phyloP scores from a whole-genome alignment of 2,888 invertebrate species.

The Andrena dorsata region DNA sequence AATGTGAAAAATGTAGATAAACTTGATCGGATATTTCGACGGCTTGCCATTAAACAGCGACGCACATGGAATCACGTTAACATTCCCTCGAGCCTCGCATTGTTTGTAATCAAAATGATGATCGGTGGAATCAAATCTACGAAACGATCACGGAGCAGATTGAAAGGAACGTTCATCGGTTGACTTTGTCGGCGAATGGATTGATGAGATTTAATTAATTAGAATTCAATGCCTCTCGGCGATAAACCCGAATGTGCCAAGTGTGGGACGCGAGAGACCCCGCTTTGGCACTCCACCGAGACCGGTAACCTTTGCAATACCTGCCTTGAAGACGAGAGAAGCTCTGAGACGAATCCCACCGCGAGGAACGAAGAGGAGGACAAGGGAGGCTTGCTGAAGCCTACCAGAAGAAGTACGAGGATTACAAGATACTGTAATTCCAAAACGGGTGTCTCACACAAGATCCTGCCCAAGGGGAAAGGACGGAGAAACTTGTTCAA shows the following conservation, averaged over 20 bases:
- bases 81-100: background rate
- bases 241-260: slow-evolving; percentile 89
- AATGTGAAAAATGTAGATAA: slow-evolving; percentile 22
- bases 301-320: slow-evolving; percentile 92
- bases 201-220: slow-evolving; percentile 41
- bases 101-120: slow-evolving; percentile 35
- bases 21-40: background rate
- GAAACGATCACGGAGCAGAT: slow-evolving; percentile 37
- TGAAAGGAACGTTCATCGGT: slow-evolving; percentile 30
- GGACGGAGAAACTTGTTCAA: slow-evolving; percentile 92
- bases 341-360: slow-evolving; percentile 72
- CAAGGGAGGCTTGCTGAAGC: slow-evolving; percentile 81
- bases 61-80: background rate
- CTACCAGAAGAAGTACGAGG: slow-evolving; percentile 88
- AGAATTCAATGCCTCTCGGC: slow-evolving; percentile 85
- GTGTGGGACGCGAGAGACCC: slow-evolving; percentile 89
- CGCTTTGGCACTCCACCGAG: slow-evolving; percentile 91
- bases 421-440: slow-evolving; percentile 87
- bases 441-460: slow-evolving; percentile 81
- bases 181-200: slow-evolving; percentile 24
- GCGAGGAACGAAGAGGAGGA: slow-evolving; percentile 80
- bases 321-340: slow-evolving; percentile 88
- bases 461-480: slow-evolving; percentile 88
- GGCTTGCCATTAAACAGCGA: background rate
- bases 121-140: slow-evolving; percentile 12